Conservation (phyloP, 2,888 invertebrate species). For the Thyatira batis region DNA sequence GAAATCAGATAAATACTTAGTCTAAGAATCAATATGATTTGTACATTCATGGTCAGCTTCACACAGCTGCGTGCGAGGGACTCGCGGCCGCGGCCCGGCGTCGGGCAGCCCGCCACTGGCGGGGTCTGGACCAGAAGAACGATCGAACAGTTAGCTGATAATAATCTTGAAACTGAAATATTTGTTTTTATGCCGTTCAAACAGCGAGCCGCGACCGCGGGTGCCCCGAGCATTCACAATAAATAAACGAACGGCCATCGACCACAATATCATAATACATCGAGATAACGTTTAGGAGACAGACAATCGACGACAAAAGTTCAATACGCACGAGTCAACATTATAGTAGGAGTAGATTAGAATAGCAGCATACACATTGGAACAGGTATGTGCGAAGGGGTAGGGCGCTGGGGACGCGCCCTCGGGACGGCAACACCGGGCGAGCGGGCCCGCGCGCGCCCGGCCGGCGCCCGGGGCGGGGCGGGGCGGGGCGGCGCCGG, state of each 20-base stretch:
- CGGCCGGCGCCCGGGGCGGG: constrained; percentile 11
- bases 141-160: no score
- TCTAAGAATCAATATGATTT: constrained; percentile 6
- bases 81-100: neutral
- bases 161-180: no score
- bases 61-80: neutral
- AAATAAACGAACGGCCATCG: neutral
- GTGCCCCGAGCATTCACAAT: neutral
- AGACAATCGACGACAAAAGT: constrained; percentile 24
- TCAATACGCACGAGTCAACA: constrained; percentile 50
- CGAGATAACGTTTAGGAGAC: constrained; percentile 11
- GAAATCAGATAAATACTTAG: neutral
- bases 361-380: constrained; percentile 6
- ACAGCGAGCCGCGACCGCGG: neutral
- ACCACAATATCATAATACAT: constrained; percentile 14
- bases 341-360: constrained; percentile 31
- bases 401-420: neutral
- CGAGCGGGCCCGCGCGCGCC: constrained; percentile 9
- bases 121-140: no score
- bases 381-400: neutral
- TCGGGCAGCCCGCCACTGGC: no score
- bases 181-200: no score
- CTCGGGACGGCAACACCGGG: constrained; percentile 9
- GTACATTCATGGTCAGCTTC: constrained; percentile 2
- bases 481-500: constrained; percentile 8